A percentile compares a stretch with the other conserved stretches of the same genome.
Evolutionary conservation across 2,113 vertebrate species (phyloP).

Genomic region (Hippolais icterina): DNA sequence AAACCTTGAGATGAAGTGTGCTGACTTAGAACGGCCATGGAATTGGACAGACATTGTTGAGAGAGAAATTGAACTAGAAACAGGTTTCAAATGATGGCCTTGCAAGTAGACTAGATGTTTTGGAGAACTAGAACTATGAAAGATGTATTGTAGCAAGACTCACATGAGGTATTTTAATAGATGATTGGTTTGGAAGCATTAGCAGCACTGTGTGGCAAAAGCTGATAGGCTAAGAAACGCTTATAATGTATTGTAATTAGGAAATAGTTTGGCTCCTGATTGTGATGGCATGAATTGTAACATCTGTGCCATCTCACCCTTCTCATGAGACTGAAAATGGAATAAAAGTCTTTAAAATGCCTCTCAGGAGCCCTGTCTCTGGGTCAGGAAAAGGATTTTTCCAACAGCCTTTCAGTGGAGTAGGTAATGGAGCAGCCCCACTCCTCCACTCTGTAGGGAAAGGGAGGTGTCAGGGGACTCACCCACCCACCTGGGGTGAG

Average conservation of each 20-base stretch:
- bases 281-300: neutral
- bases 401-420: neutral
- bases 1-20: neutral
- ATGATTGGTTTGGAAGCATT: neutral
- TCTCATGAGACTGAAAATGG: neutral
- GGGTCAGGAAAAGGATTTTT: neutral
- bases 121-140: neutral
- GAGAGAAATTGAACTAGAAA: neutral
- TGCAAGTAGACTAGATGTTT: neutral
- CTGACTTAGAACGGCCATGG: neutral
- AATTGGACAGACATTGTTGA: neutral
- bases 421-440: neutral
- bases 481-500: neutral
- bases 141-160: neutral
- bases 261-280: neutral
- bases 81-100: neutral
- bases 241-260: neutral
- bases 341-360: neutral
- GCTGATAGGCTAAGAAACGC: neutral
- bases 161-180: neutral
- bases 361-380: neutral
- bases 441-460: neutral
- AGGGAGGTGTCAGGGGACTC: neutral
- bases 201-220: neutral
- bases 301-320: neutral